These are phyloP conservation scores for Meta bourneti DNA, from an alignment of 2,888 invertebrate genomes.

Conservation along the genomic window DNA sequence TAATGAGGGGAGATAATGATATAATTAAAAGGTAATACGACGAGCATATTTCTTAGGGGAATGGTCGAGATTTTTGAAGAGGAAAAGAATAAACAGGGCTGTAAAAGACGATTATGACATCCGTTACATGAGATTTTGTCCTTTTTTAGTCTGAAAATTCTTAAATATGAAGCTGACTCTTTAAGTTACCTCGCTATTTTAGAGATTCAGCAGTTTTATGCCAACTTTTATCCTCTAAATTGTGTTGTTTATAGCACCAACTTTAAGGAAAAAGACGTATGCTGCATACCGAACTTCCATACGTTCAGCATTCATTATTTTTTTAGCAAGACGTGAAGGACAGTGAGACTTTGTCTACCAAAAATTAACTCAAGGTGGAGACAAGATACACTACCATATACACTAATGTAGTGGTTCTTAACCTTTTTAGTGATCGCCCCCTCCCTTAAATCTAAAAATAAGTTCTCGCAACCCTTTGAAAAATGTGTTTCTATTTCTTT, in stretches of 20 bases:
- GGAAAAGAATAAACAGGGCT: not conserved
- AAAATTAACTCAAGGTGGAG: too few species aligned
- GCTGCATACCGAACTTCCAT: too few species aligned
- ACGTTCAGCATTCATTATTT: too few species aligned
- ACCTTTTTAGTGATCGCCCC: too few species aligned
- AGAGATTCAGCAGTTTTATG: not conserved
- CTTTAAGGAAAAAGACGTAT: not conserved
- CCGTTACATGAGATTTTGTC: not conserved
- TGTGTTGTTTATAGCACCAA: not conserved
- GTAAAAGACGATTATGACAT: conserved; percentile 24
- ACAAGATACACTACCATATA: too few species aligned
- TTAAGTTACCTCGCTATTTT: not conserved
- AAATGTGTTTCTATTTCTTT: too few species aligned
- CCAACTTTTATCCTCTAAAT: not conserved
- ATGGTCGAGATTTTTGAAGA: not conserved
- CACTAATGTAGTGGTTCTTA: too few species aligned
- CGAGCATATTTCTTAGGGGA: not conserved
- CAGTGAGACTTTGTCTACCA: too few species aligned
- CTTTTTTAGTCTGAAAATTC: not conserved
- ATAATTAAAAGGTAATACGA: conserved; percentile 45
- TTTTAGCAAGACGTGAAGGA: too few species aligned
- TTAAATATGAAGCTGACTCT: not conserved
- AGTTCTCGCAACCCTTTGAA: too few species aligned
- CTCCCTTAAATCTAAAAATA: too few species aligned
- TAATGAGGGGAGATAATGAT: conserved; percentile 32